Conservation (phyloP, 2,797 vertebrate genomes). For the Enteromius unitaeniatus region DNA sequence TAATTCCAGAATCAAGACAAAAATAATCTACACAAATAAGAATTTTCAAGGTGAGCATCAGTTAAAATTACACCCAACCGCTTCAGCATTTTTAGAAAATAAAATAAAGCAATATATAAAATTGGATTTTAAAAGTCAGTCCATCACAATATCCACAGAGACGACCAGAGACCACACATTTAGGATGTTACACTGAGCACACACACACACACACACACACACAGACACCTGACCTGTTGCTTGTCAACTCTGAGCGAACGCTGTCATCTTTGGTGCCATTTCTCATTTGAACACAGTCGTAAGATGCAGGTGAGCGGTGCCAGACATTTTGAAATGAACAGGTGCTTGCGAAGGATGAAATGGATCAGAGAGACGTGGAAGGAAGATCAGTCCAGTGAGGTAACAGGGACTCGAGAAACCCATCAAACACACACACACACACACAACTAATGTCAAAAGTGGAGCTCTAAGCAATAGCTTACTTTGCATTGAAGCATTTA, state of each 20-base stretch:
- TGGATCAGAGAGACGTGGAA: conserved; percentile 49
- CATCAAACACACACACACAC: conserved; percentile 48
- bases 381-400: conserved; percentile 73
- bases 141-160: conserved; percentile 41
- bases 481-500: conserved; percentile 79
- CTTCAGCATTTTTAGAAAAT: conserved; percentile 25
- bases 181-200: conserved; percentile 12
- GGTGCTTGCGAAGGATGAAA: not conserved
- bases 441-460: conserved; percentile 70
- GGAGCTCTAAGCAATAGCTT: conserved; percentile 75
- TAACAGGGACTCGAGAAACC: conserved; percentile 58
- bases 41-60: conserved; percentile 61
- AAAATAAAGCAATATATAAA: conserved; percentile 63
- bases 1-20: conserved; percentile 79
- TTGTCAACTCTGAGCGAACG: conserved; percentile 20
- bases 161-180: conserved; percentile 20
- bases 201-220: too few relatives aligned
- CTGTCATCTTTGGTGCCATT: conserved; percentile 54
- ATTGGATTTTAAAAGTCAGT: conserved; percentile 42
- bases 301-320: conserved; percentile 7
- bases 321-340: not conserved
- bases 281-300: conserved; percentile 28
- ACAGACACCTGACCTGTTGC: conserved; percentile 34
- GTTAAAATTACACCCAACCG: conserved; percentile 13
- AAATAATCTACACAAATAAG: conserved; percentile 81